Conservation (phyloP, 2,113 vertebrate species). For the Gobius niger region DNA sequence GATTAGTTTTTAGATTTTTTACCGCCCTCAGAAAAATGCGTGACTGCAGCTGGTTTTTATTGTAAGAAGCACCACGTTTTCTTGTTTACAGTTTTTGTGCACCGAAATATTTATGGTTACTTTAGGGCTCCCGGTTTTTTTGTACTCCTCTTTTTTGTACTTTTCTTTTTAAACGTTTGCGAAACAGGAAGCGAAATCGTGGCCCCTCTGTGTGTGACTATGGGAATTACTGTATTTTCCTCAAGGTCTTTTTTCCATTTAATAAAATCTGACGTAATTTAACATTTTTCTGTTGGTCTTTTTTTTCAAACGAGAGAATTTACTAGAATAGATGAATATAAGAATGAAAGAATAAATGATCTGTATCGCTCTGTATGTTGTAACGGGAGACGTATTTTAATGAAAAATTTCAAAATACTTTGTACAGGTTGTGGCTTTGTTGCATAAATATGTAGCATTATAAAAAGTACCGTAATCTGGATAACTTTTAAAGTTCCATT, state of each 20-base stretch:
- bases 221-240: constrained; percentile 76
- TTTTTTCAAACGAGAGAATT: too few species aligned
- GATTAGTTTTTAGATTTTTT: constrained; percentile 60
- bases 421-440: too few species aligned
- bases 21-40: constrained; percentile 58
- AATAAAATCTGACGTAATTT: constrained; percentile 77
- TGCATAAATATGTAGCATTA: too few species aligned
- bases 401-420: too few species aligned
- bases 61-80: constrained; percentile 68
- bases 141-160: constrained; percentile 69
- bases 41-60: constrained; percentile 66
- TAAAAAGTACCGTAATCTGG: too few species aligned
- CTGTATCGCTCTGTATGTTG: too few species aligned
- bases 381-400: too few species aligned
- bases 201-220: constrained; percentile 68
- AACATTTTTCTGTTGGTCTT: constrained; percentile 27
- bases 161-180: constrained; percentile 67
- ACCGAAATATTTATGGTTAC: constrained; percentile 72
- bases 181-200: constrained; percentile 57
- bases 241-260: constrained; percentile 69
- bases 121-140: constrained; percentile 66
- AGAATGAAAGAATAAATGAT: too few species aligned
- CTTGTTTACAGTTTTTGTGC: constrained; percentile 74
- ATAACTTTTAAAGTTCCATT: too few species aligned
- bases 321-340: too few species aligned